phyloP scores from a whole-genome alignment of 2,797 vertebrate genomes.

The Bovichtus diacanthus region DNA sequence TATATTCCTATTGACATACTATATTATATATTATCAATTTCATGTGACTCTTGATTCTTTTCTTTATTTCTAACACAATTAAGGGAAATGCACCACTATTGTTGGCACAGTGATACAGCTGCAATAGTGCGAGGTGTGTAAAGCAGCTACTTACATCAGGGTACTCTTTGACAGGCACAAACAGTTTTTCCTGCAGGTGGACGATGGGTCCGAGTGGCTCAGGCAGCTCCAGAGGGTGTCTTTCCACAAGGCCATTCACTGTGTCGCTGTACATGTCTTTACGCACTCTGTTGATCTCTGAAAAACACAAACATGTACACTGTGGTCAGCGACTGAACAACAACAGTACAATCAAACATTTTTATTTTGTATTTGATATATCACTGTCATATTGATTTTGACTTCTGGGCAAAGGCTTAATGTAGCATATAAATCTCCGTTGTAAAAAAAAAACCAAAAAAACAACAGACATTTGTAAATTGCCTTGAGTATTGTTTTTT shows the following conservation, averaged over 20 bases:
- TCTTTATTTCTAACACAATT: conserved; percentile 3
- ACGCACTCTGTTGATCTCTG: conserved; percentile 91
- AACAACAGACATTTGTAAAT: conserved; percentile 25
- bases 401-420: conserved; percentile 55
- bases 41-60: not conserved
- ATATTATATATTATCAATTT: not conserved
- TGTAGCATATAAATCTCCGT: conserved; percentile 58
- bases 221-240: conserved; percentile 87
- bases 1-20: not conserved
- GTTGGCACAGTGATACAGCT: not conserved
- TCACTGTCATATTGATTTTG: conserved; percentile 58
- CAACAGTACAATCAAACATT: conserved; percentile 7
- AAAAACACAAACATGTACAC: conserved; percentile 58
- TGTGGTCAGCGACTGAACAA: conserved; percentile 31
- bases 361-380: conserved; percentile 41
- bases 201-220: conserved; percentile 86
- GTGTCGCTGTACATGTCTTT: conserved; percentile 91
- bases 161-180: conserved; percentile 90
- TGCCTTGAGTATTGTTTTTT: conserved; percentile 44
- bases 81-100: not conserved
- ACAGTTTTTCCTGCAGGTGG: conserved; percentile 90
- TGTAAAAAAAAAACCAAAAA: conserved; percentile 1
- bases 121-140: not conserved
- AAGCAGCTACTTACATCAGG: conserved; percentile 84
- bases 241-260: conserved; percentile 88